These are phyloP conservation scores for Busseola fusca DNA, from an alignment of 2,888 invertebrate genomes.

Conservation along the genomic window DNA sequence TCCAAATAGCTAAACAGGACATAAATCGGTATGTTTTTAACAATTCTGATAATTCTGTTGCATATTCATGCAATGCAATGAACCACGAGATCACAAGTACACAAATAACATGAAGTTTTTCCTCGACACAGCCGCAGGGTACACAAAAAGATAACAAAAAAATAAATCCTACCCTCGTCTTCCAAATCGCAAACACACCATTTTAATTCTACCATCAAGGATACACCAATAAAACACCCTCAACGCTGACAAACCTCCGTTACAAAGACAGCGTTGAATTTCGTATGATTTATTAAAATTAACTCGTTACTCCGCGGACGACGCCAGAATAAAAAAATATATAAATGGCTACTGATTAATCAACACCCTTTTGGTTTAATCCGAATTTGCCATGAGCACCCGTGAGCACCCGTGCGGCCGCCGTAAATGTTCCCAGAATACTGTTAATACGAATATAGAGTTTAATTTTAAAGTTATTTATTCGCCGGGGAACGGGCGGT, in stretches of 20 bases:
- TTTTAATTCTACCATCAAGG: slow-evolving; percentile 47
- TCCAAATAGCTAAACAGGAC: not conserved
- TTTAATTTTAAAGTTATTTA: slow-evolving; percentile 57
- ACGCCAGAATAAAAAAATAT: slow-evolving; percentile 54
- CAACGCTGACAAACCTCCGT: slow-evolving; percentile 42
- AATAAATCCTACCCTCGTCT: slow-evolving; percentile 34
- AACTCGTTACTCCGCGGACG: slow-evolving; percentile 52
- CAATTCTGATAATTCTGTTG: too few species aligned
- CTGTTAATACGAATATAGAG: slow-evolving; percentile 50
- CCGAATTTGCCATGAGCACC: slow-evolving; percentile 50
- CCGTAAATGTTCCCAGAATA: slow-evolving; percentile 41
- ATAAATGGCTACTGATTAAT: slow-evolving; percentile 59
- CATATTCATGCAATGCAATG: too few species aligned
- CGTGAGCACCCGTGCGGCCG: slow-evolving; percentile 31
- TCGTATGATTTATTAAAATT: slow-evolving; percentile 63
- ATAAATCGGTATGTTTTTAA: not conserved
- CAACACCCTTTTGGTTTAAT: slow-evolving; percentile 56
- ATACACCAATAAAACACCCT: slow-evolving; percentile 50
- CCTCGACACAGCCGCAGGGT: not conserved
- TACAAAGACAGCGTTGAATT: slow-evolving; percentile 50
- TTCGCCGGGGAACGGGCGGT: slow-evolving; percentile 38
- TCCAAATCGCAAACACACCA: slow-evolving; percentile 43
- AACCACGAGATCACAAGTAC: not conserved
- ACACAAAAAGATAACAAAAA: slow-evolving; percentile 37
- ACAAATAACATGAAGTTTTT: not conserved